Evolutionary conservation across 2,113 vertebrate species (phyloP), one percentile per base, ranked within the genome.

Genomic region (Xiphophorus couchianus): DNA sequence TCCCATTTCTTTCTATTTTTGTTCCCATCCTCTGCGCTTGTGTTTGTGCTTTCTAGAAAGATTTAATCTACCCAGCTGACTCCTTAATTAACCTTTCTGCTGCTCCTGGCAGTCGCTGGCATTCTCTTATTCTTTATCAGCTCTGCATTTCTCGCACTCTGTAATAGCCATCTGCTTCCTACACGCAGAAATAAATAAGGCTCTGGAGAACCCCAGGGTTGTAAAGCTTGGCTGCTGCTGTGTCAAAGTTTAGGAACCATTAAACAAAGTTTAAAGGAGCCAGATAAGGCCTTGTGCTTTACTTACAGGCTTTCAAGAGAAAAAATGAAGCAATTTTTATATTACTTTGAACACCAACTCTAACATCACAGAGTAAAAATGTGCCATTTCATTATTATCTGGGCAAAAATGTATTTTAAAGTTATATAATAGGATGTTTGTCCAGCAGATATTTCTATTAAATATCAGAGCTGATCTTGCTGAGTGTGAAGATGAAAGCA

Each of bases 71-170:
- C n/a, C 51, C 12, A 27, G 63, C 22, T 51, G 63, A 78, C 75
- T 84, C 62, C 37, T 74, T 74, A 67, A 83, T 83, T 81, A 90
- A 86, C 76, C 81, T 81, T 54, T 84, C 73, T 71, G 31, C 25
- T 64, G 83, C 67, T 78, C 76, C 63, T 76, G 69, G 63, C 76
- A 68, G 72, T 33, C 69, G 78, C 72, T 35, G 29, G 15, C 65
- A 10, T 66, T 54, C 75, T 75, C 68, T 74, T 35, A 69, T 74
- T 84, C 44, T 76, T 44, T 61, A 65, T 66, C 74, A 73, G 77
- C 71, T 17, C 63, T n/a, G 35, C 62, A 60, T 81, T 58, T 33
- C 28, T 51, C 74, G 27, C 17, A 29, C 71, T 70, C 54, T 73
- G 69, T 33, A 61, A 61, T n/a, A 7, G 22, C 51, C 44, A 80